A percentile compares a stretch with the other conserved stretches of the same genome.
phyloP scores from a whole-genome alignment of 2,888 invertebrate species.

The Suillia variegata region DNA sequence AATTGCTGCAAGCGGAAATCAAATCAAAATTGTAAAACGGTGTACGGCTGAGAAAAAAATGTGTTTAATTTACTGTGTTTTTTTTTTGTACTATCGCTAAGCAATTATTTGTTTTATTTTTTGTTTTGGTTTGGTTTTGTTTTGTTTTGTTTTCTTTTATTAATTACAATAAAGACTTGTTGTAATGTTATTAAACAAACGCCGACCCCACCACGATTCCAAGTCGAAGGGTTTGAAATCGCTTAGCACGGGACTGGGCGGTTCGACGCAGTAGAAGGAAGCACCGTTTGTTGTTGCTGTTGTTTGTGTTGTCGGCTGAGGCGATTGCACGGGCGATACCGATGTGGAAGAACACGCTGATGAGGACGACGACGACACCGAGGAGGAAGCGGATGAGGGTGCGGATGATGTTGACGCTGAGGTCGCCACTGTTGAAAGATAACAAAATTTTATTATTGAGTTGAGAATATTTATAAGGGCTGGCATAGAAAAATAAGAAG shows the following conservation, averaged over 20 bases:
- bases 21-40: slow-evolving; percentile 40
- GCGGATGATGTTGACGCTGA: slow-evolving; percentile 1
- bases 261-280: slow-evolving; percentile 73
- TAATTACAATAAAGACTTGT: slow-evolving; percentile 74
- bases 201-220: slow-evolving; percentile 89
- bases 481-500: too few species aligned
- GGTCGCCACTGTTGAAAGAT: too few species aligned
- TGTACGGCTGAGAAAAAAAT: too few species aligned
- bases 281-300: slow-evolving; percentile 41
- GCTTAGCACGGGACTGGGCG: slow-evolving; percentile 71
- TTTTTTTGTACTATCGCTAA: too few species aligned
- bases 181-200: slow-evolving; percentile 83
- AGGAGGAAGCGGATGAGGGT: slow-evolving; percentile 37
- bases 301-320: slow-evolving; percentile 39
- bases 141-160: too few species aligned
- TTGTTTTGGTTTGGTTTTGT: too few species aligned
- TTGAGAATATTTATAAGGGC: too few species aligned
- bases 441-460: background rate
- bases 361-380: slow-evolving; percentile 58
- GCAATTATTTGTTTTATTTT: too few species aligned
- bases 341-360: slow-evolving; percentile 28
- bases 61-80: too few species aligned
- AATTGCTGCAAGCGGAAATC: slow-evolving; percentile 55
- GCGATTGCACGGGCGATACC: slow-evolving; percentile 42
- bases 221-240: slow-evolving; percentile 90